A percentile compares a stretch with the other conserved stretches of the same genome.
Conservation (phyloP, 1,140 invertebrate genomes). For the Drosophila melanica region DNA sequence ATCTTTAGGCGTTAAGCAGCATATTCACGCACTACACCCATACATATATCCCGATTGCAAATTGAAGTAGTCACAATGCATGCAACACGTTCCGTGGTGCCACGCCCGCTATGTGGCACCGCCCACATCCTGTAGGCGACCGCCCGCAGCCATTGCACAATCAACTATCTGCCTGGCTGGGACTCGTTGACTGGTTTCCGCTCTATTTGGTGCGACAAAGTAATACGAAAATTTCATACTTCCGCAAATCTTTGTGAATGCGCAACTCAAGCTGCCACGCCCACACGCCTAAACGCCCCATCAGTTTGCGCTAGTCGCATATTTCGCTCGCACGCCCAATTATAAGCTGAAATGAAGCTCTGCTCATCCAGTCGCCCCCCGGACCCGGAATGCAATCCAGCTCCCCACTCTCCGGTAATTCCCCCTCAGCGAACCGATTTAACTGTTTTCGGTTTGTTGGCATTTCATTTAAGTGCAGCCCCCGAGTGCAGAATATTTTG, state of each 20-base stretch:
- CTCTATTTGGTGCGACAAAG: conserved; percentile 79
- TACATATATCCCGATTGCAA: conserved; percentile 8
- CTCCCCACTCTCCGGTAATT: conserved; percentile 24
- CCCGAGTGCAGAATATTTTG: conserved; percentile 71
- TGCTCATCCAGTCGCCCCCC: conserved; percentile 66
- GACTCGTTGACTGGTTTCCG: conserved; percentile 79
- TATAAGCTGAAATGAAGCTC: conserved; percentile 81
- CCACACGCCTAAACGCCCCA: conserved; percentile 50
- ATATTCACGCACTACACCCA: conserved; percentile 3
- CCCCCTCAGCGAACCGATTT: conserved; percentile 50
- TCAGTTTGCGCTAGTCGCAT: conserved; percentile 69
- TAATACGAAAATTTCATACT: conserved; percentile 81
- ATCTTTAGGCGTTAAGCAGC: background rate
- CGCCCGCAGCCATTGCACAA: conserved; percentile 59
- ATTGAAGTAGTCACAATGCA: background rate
- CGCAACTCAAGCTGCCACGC: conserved; percentile 54
- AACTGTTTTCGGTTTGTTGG: conserved; percentile 77
- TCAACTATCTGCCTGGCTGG: conserved; percentile 60
- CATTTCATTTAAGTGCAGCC: conserved; percentile 76
- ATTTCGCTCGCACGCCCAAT: conserved; percentile 77
- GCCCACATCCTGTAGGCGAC: background rate
- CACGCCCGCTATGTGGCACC: background rate
- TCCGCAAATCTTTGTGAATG: conserved; percentile 71
- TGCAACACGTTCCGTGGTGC: conserved; percentile 1
- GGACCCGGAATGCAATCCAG: background rate